Evolutionary conservation across 1,140 invertebrate genomes (phyloP).

Genomic region (Pachypsylla venusta): DNA sequence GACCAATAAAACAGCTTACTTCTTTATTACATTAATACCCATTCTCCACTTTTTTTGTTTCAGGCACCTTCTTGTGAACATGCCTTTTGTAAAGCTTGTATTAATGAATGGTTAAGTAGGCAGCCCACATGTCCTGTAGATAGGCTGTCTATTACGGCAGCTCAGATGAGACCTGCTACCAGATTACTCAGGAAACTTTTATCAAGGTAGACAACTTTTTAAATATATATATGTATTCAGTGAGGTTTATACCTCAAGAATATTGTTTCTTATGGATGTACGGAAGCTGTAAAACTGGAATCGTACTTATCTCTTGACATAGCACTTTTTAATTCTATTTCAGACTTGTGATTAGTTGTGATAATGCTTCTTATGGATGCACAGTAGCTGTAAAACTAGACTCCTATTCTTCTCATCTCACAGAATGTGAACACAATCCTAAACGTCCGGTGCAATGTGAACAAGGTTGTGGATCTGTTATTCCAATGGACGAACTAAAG

Average conservation of each 20-base stretch:
- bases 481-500: constrained; percentile 87
- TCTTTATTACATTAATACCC: too few species aligned
- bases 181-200: constrained; percentile 82
- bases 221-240: too few species aligned
- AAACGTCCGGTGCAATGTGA: constrained; percentile 85
- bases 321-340: constrained; percentile 26
- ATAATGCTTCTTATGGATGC: constrained; percentile 79
- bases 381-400: constrained; percentile 72
- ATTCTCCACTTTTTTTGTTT: constrained; percentile 29
- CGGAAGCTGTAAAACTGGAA: too few species aligned
- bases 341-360: constrained; percentile 75
- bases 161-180: constrained; percentile 76
- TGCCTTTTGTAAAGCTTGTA: constrained; percentile 85
- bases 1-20: too few species aligned
- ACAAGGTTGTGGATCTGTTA: constrained; percentile 78
- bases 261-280: too few species aligned
- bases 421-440: constrained; percentile 88
- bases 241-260: too few species aligned
- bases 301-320: too few species aligned
- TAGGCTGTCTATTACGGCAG: constrained; percentile 67
- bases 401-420: constrained; percentile 59
- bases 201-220: too few species aligned
- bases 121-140: constrained; percentile 90
- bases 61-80: constrained; percentile 91
- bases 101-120: constrained; percentile 83